Conservation (phyloP, 2,797 vertebrate species). For the Paedocypris micromegethes region DNA sequence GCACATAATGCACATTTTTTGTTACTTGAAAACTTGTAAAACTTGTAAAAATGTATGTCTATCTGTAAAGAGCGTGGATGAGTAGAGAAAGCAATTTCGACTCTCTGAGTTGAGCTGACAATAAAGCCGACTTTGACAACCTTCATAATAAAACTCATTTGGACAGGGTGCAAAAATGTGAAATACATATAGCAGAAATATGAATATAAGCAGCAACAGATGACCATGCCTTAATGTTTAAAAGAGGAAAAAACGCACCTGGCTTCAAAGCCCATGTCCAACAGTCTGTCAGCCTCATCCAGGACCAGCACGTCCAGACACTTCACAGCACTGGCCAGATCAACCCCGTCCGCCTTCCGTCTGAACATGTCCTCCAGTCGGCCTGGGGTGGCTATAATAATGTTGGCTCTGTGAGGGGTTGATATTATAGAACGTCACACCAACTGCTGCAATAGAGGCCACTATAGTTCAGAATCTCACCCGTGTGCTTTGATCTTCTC, state of each 20-base stretch:
- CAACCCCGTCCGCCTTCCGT: slow-evolving; percentile 85
- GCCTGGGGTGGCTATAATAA: slow-evolving; percentile 88
- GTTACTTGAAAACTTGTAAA: no score
- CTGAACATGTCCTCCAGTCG: slow-evolving; percentile 94
- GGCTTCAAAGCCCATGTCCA: slow-evolving; percentile 90
- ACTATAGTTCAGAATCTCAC: slow-evolving; percentile 59
- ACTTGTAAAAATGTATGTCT: no score
- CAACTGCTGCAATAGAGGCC: background rate
- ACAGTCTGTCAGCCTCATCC: slow-evolving; percentile 92
- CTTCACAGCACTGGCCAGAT: slow-evolving; percentile 76
- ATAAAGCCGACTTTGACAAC: no score
- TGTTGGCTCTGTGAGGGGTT: slow-evolving; percentile 74
- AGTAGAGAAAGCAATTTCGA: no score
- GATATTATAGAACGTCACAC: background rate
- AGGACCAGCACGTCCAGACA: slow-evolving; percentile 88
- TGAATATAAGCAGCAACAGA: no score
- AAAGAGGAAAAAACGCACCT: slow-evolving; percentile 20
- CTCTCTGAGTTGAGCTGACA: no score
- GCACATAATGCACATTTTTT: no score
- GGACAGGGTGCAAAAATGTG: no score
- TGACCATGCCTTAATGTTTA: no score
- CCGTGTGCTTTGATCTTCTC: slow-evolving; percentile 82
- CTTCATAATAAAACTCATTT: no score
- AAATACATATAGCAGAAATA: no score
- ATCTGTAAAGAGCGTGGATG: no score